Conservation (phyloP, 2,888 invertebrate species). For the Anaspis maculata region DNA sequence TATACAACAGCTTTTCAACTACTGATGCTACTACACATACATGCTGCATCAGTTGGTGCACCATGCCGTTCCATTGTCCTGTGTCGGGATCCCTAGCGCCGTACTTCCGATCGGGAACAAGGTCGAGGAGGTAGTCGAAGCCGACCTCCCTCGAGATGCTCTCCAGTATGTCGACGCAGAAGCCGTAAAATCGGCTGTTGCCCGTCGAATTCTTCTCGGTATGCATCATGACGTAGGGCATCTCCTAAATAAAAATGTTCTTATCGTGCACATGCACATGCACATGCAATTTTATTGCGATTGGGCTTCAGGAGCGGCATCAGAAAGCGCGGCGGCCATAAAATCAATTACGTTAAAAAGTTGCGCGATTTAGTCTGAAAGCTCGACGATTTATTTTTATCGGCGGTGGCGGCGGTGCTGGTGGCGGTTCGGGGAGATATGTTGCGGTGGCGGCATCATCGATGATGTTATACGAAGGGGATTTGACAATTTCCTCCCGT, state of each 20-base stretch:
- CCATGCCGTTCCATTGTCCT: slow-evolving; percentile 62
- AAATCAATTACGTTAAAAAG: too few relatives aligned
- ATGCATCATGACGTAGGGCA: slow-evolving; percentile 68
- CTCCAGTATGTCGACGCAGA: slow-evolving; percentile 68
- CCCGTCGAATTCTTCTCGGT: slow-evolving; percentile 60
- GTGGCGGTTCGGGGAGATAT: too few relatives aligned
- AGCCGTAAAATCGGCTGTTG: slow-evolving; percentile 69
- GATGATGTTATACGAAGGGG: too few relatives aligned
- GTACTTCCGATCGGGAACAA: slow-evolving; percentile 63
- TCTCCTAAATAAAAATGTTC: slow-evolving; percentile 47
- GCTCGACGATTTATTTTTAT: too few relatives aligned
- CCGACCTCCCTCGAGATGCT: slow-evolving; percentile 58
- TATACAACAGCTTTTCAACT: too few relatives aligned
- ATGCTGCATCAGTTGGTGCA: slow-evolving; percentile 62
- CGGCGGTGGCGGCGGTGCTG: too few relatives aligned
- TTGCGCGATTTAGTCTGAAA: too few relatives aligned
- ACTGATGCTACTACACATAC: too few relatives aligned
- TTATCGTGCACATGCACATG: slow-evolving; percentile 12
- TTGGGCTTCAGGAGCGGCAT: background rate
- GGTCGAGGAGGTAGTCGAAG: slow-evolving; percentile 61
- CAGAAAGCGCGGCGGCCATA: too few relatives aligned
- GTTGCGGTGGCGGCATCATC: too few relatives aligned
- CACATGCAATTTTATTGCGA: slow-evolving; percentile 14
- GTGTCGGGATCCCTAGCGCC: slow-evolving; percentile 54
- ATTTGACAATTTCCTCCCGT: too few relatives aligned